Base-by-base conservation (phyloP, 2,888 invertebrate genomes). In the Scrobipalpa atriplicella region DNA sequence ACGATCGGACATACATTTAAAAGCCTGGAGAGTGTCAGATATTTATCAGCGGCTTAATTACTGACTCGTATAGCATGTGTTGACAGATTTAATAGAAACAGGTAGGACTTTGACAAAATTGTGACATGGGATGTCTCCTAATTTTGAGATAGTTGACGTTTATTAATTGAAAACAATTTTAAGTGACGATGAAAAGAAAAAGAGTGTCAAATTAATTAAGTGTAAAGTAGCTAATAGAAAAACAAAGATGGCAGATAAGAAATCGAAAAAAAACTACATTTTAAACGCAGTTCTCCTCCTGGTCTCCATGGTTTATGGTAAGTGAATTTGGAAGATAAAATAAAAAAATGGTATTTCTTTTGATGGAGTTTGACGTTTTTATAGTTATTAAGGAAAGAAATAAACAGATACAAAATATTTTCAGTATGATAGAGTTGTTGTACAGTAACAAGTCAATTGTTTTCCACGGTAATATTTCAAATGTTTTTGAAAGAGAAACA, bases 41-140 rank as follows among this genome's bases (percentile, higher is more conserved):
- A 89, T 91, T 89, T 89, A 90, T 92, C 89, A 87, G 81, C 86
- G 83, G 77, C 85, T 87, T 90, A 87, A 89, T 89, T 86, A 85
- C 72, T 72, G 72, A 77, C 76, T 80, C 77, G 81, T 81, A 16
- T 47, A 84, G 85, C n/a, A 82, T 82, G 85, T 81, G 86, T 80
- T 86, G 89, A 89, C 84, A 84, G 84, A 84, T 87, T 87, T 86
- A 87, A 80, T 85, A 78, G 75, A 75, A 80, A 75, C 81, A 79
- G 75, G 76, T 81, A 81, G 78, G 76, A 78, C 38, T 29, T 56
- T 58, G 58, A 58, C 58, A 29, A 38, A 58, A 58, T 58, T 58
- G 75, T 79, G 76, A 83, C 76, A 84, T 80, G 81, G 41, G 36
- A 73, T 75, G 70, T 76, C 78, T 78, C 77, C 71, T 75, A 73